Evolutionary conservation across 2,888 invertebrate species (phyloP).

Genomic region (Pomacea canaliculata): DNA sequence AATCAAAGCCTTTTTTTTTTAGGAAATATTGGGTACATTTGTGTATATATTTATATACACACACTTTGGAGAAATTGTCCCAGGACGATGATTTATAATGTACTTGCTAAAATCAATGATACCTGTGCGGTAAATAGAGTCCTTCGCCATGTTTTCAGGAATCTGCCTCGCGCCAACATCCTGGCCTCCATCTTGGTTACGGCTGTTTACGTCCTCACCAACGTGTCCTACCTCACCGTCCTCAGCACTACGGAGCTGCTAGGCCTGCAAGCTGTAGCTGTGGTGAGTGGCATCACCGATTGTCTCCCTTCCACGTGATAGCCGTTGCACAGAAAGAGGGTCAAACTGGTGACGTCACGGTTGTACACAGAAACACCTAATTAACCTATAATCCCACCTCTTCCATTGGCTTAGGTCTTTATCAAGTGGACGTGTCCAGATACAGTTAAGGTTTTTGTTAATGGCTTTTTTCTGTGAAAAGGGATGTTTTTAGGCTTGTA

Average conservation of each 20-base stretch:
- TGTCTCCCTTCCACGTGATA: background rate
- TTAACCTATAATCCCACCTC: too few species aligned
- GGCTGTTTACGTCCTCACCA: constrained; percentile 83
- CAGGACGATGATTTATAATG: too few species aligned
- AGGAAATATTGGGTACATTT: too few species aligned
- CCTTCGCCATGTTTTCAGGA: constrained; percentile 73
- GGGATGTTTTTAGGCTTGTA: too few species aligned
- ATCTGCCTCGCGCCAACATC: constrained; percentile 83
- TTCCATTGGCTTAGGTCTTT: too few species aligned
- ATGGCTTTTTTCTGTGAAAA: too few species aligned
- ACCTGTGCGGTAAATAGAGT: too few species aligned
- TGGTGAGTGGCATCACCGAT: constrained; percentile 72
- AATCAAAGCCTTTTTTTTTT: too few species aligned
- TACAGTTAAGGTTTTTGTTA: too few species aligned
- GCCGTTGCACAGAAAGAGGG: background rate
- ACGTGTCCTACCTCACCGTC: constrained; percentile 87
- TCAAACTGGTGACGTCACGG: too few species aligned
- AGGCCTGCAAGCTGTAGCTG: constrained; percentile 82
- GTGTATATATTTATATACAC: background rate
- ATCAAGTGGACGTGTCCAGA: too few species aligned
- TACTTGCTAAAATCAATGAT: too few species aligned
- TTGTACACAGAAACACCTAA: background rate
- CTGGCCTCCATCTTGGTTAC: constrained; percentile 86
- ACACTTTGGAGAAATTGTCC: background rate
- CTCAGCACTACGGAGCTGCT: constrained; percentile 81